Conservation (phyloP, 2,797 vertebrate species). For the Hafferia zeledoni region DNA sequence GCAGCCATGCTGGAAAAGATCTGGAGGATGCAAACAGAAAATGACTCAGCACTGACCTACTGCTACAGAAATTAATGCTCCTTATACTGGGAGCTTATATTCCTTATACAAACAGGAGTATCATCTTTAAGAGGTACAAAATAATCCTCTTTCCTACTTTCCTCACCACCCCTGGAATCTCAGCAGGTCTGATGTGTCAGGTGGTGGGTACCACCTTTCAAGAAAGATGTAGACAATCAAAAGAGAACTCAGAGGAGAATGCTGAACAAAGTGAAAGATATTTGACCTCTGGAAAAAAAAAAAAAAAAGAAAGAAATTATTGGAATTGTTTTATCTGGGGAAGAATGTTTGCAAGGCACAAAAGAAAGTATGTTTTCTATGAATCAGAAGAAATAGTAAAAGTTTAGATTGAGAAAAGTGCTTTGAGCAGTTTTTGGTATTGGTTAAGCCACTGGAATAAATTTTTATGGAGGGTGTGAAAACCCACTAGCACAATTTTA, state of each 20-base stretch:
- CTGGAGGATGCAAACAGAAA: not conserved
- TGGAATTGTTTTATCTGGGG: not conserved
- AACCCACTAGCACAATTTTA: not conserved
- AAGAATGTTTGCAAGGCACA: not conserved
- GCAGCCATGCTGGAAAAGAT: not conserved
- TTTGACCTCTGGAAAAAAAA: not conserved
- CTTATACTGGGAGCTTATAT: not conserved
- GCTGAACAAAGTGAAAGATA: not conserved
- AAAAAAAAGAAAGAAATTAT: not conserved
- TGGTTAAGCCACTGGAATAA: not conserved
- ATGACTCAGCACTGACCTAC: not conserved
- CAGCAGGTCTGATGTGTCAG: not conserved
- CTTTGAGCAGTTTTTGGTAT: not conserved
- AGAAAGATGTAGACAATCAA: not conserved
- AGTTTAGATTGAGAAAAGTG: not conserved
- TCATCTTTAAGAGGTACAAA: not conserved
- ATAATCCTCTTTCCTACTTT: not conserved
- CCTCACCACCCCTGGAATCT: not conserved
- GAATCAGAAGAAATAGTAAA: not conserved
- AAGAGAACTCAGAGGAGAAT: not conserved
- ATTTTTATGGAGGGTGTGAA: not conserved
- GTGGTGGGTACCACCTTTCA: not conserved
- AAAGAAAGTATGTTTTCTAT: not conserved
- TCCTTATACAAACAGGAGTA: not conserved
- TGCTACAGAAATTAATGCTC: not conserved